Base-by-base conservation (phyloP, 2,113 vertebrate genomes). In the Corythoichthys haematopterus region DNA sequence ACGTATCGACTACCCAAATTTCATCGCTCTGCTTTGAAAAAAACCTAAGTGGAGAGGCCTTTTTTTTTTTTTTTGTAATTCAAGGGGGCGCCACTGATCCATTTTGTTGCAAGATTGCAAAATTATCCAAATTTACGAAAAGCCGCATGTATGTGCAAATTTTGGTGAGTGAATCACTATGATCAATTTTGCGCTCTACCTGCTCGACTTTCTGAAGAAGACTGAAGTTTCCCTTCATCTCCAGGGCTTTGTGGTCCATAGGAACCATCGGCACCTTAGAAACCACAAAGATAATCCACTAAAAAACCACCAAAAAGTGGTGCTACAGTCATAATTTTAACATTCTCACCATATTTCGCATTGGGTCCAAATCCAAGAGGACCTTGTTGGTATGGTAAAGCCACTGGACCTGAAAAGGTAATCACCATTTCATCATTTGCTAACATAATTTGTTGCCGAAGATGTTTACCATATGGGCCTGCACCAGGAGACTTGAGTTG, bases 401-500 rank as follows among this genome's bases (percentile, higher is more conserved):
- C 71, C 37, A 67, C 15, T 14, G 58, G 16, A 64, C 66, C 84
- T 87, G 36, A 3, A 10, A 12, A 0, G 6, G 4, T 36, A 37
- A 10, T 11, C 15, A 13, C 6, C 40, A 43, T 43, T 5, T 43
- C 9, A 8, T 43, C 40, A 43, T 43, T 43, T 43, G 40, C 40
- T 43, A 8, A 8, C 40, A 43, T 43, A 43, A 36, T 37, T 37
- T 4, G 35, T 15, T 38, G 13, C 2, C 0, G 3, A 60, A 40
- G 3, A 9, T 46, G 35, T 48, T 80, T 65, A 90, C 86, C 83
- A 65, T 90, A 85, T 58, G 80, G 79, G 11, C 66, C 77, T 46
- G 76, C 20, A 50, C 66, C 77, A 47, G 77, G 33, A 55, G 84
- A 80, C 57, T 70, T 82, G 52, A 71, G 62, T 62, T 84, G 78